Evolutionary conservation across 92 coral and sea anemone species (phyloP).

Genomic region (Umimayanthus kanabou): DNA sequence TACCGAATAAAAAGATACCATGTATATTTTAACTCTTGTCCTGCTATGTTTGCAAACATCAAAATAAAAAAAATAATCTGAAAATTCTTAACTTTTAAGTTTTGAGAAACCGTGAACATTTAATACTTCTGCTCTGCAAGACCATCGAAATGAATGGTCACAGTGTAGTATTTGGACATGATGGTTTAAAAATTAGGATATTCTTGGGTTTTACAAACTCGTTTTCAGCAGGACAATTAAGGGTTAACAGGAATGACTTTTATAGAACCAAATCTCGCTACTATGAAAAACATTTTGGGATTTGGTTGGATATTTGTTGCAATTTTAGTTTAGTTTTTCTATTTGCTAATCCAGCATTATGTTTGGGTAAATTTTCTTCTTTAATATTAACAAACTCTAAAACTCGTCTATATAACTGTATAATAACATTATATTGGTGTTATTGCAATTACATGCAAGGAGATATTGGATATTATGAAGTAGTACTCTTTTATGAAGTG

Average conservation of each 20-base stretch:
- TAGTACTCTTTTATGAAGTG: conserved; percentile 37
- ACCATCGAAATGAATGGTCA: too few species aligned
- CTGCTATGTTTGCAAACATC: too few species aligned
- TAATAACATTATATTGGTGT: conserved; percentile 18
- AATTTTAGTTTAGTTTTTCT: neutral
- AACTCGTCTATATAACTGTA: neutral
- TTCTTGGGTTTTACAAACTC: too few species aligned
- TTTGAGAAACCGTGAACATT: too few species aligned
- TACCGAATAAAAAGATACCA: neutral
- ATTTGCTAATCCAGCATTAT: neutral
- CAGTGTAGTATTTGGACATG: too few species aligned
- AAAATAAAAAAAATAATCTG: too few species aligned
- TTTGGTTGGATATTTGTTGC: neutral
- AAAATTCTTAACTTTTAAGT: too few species aligned
- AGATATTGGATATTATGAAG: conserved; percentile 52
- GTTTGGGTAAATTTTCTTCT: neutral
- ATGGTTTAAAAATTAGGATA: too few species aligned
- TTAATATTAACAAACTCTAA: conserved; percentile 18
- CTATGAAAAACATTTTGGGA: neutral
- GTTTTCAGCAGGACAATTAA: too few species aligned
- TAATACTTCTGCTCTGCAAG: too few species aligned
- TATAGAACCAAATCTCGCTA: neutral
- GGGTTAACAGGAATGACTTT: neutral
- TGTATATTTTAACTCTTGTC: too few species aligned
- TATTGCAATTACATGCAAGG: conserved; percentile 33